Evolutionary conservation across 2,888 invertebrate genomes (phyloP), one percentile per base, ranked within the genome.

Genomic region (Eupithecia inturbata): DNA sequence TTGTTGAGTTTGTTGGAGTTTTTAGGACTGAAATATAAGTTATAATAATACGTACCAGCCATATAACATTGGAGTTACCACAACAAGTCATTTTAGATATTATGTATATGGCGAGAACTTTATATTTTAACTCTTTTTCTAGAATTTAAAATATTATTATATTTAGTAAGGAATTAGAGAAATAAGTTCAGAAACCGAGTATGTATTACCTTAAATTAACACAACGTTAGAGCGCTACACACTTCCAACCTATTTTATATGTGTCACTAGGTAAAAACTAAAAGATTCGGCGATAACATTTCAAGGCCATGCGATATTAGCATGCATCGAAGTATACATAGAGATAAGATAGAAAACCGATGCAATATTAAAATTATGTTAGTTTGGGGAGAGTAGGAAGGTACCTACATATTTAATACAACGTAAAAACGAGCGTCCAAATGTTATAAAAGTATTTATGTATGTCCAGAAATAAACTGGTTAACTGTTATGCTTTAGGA

Each of bases 341-440:
- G 39, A 85, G 93, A 93, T 93, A 91, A 93, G 92, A 91, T 90
- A 89, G 76, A 85, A 81, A 84, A 78, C 77, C 83, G 87, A 81
- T 79, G 72, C 76, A 73, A 75, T 80, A 78, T 72, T 78, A 39
- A 67, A 33, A 70, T 45, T 22, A 49, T 70, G 36, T 22, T n/a
- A 33, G 41, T n/a, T 67, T 53, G 53, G 12, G 49, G 31, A 53
- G 31, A 31, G n/a, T 28, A 67, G 2, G 16, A n/a, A n/a, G n/a
- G n/a, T n/a, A n/a, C n/a, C n/a, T 41, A 26, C n/a, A 2, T n/a
- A 49, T 2, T 22, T 7, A 9, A 7, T 28, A 62, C 16, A 31
- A 31, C 6, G 1, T 57, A 26, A 26, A 14, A 26, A 57, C 57
- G 22, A 57, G 1, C 57, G 14, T 26, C 26, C 3, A 57, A 57